These are phyloP conservation scores for Elephantulus edwardii DNA, from an alignment of 2,113 vertebrate genomes.

Conservation along the genomic window DNA sequence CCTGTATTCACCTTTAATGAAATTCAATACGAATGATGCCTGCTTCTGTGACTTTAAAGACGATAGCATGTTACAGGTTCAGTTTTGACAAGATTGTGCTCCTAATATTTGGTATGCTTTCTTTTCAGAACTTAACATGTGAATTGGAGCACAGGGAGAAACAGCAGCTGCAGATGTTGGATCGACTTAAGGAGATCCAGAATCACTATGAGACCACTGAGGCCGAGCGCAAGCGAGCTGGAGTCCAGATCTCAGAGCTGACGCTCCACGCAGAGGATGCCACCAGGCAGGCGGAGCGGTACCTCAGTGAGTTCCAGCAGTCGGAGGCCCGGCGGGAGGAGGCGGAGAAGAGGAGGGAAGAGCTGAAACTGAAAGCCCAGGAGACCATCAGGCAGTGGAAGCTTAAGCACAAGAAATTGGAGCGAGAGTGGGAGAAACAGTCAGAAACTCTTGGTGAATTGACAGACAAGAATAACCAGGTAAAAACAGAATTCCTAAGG, in stretches of 20 bases:
- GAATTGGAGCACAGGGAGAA: conserved; percentile 90
- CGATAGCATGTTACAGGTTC: not conserved
- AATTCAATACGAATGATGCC: not conserved
- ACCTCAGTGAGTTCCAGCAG: conserved; percentile 83
- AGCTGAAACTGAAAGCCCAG: conserved; percentile 91
- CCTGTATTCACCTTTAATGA: conserved; percentile 10
- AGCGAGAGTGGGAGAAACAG: conserved; percentile 88
- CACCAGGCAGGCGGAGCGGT: conserved; percentile 82
- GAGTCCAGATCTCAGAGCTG: conserved; percentile 82
- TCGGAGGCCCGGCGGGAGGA: conserved; percentile 87
- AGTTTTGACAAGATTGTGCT: not conserved
- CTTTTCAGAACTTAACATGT: conserved; percentile 84
- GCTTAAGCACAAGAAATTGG: conserved; percentile 89
- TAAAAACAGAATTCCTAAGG: conserved; percentile 55
- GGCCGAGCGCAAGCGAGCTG: conserved; percentile 77
- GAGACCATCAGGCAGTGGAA: conserved; percentile 93
- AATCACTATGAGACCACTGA: conserved; percentile 85
- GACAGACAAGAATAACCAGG: conserved; percentile 86
- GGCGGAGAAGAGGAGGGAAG: conserved; percentile 88
- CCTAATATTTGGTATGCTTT: conserved; percentile 34
- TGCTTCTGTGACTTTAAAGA: not conserved
- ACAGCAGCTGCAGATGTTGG: conserved; percentile 91
- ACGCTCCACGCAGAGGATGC: conserved; percentile 84
- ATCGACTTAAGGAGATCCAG: conserved; percentile 92
- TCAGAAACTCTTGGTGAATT: conserved; percentile 78